Conservation (phyloP, 2,113 vertebrate genomes). For the Arvicanthis niloticus region DNA sequence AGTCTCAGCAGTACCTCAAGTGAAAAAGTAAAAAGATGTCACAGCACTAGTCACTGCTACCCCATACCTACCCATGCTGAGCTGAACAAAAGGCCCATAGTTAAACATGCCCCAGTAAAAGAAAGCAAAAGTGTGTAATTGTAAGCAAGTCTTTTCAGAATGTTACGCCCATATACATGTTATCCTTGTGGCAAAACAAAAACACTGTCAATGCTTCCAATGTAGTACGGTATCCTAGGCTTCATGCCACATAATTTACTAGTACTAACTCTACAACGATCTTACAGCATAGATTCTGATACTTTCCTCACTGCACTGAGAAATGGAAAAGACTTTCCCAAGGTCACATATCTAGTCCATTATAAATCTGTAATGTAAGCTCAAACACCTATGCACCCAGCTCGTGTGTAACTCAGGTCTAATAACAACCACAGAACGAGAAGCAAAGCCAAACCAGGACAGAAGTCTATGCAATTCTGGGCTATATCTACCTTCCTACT, state of each 20-base stretch:
- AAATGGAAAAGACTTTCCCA: neutral
- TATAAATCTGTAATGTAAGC: rapidly evolving
- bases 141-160: neutral
- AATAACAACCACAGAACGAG: neutral
- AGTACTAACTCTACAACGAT: neutral
- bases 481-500: neutral
- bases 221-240: neutral
- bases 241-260: neutral
- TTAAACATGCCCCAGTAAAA: neutral
- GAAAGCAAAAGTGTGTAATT: neutral
- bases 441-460: neutral
- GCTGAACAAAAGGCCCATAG: too few relatives aligned
- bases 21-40: neutral
- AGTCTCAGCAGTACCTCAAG: neutral
- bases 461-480: neutral
- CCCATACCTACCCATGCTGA: too few relatives aligned
- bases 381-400: neutral
- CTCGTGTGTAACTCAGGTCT: neutral
- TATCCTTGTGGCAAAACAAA: neutral
- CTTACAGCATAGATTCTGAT: neutral
- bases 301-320: neutral
- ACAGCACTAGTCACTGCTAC: neutral
- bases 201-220: neutral
- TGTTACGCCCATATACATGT: neutral
- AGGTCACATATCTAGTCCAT: neutral